Evolutionary conservation across 2,113 vertebrate species (phyloP), one percentile per base, ranked within the genome.

Genomic region (Mus spicilegus): DNA sequence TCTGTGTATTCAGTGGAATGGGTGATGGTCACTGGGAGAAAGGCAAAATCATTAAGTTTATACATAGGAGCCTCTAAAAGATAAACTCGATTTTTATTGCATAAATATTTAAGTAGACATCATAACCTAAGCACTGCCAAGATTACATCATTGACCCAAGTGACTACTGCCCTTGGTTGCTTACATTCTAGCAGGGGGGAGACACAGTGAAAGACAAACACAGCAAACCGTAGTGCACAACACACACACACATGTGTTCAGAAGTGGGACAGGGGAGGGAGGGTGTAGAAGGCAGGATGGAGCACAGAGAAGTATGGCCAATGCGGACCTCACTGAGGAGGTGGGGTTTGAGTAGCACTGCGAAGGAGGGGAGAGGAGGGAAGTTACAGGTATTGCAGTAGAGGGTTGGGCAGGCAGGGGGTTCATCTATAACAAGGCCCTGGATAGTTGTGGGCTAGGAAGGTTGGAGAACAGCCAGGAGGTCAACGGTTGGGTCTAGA

Each of bases 71-170:
- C 1, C 26, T 80, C 70, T 86, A 65, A 77, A 78, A 82, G 30
- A 49, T 69, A n/a, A 91, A 39, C 36, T 56, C 22, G 9, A 58
- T 76, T 89, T 94, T 95, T 69, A 90, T 36, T 84, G 63, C 77
- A 67, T 70, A 78, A 61, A 30, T 54, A 33, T 24, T 80, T 93
- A 51, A 33, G 24, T 88, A 56, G 26, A n/a, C 10, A 19, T 39
- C 22, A 24, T 51, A 22, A 20, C 3, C 54, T 13, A 73, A 73
- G 49, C 33, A 54, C 82, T 49, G 4, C 36, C 65, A 86, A 73
- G 28, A 36, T 69, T 93, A 24, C 2, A 14, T 75, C 39, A 17
- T 8, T 65, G 77, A n/a, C 58, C 65, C 28, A 33, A 82, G n/a
- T 30, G 90, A 67, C 63, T 65, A 3, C 51, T 16, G 4, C 17